Evolutionary conservation across 2,888 invertebrate genomes (phyloP).

Genomic region (Rhogogaster chlorosoma): DNA sequence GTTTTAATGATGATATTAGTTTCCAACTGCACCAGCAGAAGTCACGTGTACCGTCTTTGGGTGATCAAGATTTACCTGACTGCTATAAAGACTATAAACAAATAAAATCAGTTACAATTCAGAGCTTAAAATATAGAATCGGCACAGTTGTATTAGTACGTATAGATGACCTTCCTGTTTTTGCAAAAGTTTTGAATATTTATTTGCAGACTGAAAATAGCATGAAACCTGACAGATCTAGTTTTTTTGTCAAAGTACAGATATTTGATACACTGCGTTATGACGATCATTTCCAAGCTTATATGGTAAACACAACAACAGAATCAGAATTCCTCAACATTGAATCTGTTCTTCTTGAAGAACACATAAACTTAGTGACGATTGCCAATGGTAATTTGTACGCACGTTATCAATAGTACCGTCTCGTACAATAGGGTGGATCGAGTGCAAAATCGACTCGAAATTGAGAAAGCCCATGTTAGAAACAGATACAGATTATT

Average conservation of each 20-base stretch:
- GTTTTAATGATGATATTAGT: not conserved
- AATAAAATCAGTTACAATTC: not conserved
- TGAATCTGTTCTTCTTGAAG: constrained; percentile 8
- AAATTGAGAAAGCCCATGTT: too few relatives aligned
- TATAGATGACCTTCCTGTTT: not conserved
- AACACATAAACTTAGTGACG: not conserved
- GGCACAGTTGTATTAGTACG: not conserved
- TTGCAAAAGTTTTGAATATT: constrained; percentile 1
- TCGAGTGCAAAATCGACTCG: too few relatives aligned
- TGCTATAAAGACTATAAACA: not conserved
- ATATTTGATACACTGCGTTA: not conserved
- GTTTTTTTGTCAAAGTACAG: not conserved
- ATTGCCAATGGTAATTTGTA: constrained; percentile 14
- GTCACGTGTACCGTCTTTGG: not conserved
- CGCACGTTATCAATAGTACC: constrained; percentile 1
- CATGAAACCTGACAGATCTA: constrained; percentile 3
- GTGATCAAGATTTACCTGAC: not conserved
- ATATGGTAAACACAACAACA: not conserved
- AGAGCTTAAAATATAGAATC: not conserved
- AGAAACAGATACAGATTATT: too few relatives aligned
- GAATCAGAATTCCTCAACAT: not conserved
- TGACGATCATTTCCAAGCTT: constrained; percentile 4
- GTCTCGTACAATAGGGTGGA: too few relatives aligned
- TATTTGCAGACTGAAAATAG: not conserved
- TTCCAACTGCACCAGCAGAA: not conserved